phyloP scores from a whole-genome alignment of 2,888 invertebrate species.

The Onchidella celtica region DNA sequence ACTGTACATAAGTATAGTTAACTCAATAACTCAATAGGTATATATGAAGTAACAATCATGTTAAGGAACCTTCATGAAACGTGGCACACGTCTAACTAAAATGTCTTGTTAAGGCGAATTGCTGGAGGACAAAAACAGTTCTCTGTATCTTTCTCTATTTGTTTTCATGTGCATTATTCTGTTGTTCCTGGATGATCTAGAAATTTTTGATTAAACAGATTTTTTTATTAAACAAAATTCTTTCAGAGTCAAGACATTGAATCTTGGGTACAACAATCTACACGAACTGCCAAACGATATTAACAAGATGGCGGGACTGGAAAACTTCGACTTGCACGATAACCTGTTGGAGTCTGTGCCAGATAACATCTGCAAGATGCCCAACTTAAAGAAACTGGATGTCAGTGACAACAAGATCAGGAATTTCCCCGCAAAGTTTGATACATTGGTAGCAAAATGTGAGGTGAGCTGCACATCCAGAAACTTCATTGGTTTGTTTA shows the following conservation, averaged over 20 bases:
- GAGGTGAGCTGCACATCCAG: slow-evolving; percentile 59
- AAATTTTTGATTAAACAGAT: too few species aligned
- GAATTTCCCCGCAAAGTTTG: slow-evolving; percentile 70
- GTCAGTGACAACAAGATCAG: slow-evolving; percentile 76
- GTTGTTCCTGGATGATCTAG: too few species aligned
- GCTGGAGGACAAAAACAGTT: too few species aligned
- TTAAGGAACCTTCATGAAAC: too few species aligned
- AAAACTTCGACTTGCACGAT: slow-evolving; percentile 88
- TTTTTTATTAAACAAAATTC: too few species aligned
- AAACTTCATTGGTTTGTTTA: too few species aligned
- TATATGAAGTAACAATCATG: not conserved
- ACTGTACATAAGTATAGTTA: too few species aligned
- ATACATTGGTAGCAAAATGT: slow-evolving; percentile 60
- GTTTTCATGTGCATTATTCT: too few species aligned
- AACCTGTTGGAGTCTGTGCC: slow-evolving; percentile 86
- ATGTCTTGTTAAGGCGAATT: too few species aligned
- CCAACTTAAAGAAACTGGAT: slow-evolving; percentile 69
- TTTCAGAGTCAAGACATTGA: slow-evolving; percentile 67
- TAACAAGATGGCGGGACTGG: slow-evolving; percentile 82
- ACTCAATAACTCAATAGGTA: too few species aligned
- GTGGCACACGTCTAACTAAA: too few species aligned
- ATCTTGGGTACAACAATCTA: slow-evolving; percentile 72
- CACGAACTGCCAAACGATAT: slow-evolving; percentile 73
- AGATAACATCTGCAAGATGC: slow-evolving; percentile 74
- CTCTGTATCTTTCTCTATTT: too few species aligned